These are phyloP conservation scores for Drosophila sordidapex DNA, from an alignment of 2,888 invertebrate genomes.

Conservation along the genomic window DNA sequence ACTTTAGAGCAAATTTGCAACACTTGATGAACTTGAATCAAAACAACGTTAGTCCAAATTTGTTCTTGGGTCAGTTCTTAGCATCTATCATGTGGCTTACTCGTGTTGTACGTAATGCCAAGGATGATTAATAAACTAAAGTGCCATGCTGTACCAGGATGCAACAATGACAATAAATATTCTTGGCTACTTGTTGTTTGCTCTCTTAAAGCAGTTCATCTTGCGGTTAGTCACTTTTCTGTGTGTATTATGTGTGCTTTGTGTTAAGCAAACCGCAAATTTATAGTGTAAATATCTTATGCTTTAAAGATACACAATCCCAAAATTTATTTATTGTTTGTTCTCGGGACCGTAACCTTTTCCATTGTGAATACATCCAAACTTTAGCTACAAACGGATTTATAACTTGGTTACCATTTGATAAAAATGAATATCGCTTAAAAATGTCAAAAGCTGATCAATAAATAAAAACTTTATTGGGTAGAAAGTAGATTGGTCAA, in stretches of 20 bases:
- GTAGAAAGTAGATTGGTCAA: not conserved
- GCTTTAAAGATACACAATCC: constrained; percentile 21
- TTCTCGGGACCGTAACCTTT: not conserved
- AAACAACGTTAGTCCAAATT: constrained; percentile 11
- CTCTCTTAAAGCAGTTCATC: constrained; percentile 31
- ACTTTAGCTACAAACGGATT: not conserved
- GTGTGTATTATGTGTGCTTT: constrained; percentile 8
- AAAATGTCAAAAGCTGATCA: constrained; percentile 1
- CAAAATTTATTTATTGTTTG: constrained; percentile 15
- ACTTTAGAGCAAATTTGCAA: constrained; percentile 13
- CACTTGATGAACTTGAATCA: constrained; percentile 13
- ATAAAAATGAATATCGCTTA: not conserved
- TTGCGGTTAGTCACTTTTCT: constrained; percentile 25
- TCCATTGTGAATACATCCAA: not conserved
- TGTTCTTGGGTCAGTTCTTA: constrained; percentile 3
- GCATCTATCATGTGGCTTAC: constrained; percentile 18
- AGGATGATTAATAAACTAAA: constrained; percentile 15
- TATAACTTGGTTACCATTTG: not conserved
- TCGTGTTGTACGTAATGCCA: not conserved
- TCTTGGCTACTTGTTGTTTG: constrained; percentile 10
- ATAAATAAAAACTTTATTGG: not conserved
- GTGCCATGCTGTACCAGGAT: constrained; percentile 28
- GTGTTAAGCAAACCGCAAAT: constrained; percentile 35
- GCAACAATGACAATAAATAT: not conserved
- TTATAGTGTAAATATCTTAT: constrained; percentile 38